Base-by-base conservation (phyloP, 1,140 invertebrate genomes). In the Solen grandis region DNA sequence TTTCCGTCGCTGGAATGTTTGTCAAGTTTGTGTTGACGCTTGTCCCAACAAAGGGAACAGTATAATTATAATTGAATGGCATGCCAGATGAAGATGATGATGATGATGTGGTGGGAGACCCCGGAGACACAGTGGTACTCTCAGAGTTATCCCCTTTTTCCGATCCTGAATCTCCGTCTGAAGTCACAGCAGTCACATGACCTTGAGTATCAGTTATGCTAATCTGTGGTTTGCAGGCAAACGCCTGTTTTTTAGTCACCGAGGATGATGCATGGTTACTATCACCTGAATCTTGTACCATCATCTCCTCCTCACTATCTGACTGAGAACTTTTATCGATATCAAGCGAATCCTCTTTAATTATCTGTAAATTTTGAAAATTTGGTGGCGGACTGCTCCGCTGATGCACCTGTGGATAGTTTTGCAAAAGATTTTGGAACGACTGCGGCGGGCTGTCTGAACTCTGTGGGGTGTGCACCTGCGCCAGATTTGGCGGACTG, bases 151-250 rank as follows among this genome's bases (percentile, higher is more conserved):
- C 73, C 16, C 84, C 85, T 19, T 96, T 78, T 96, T 97, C 19
- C 95, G 96, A 25, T 68, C 69, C 84, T 74, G 70, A 87, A 66
- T 41, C 83, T 81, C 72, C 82, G 60, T 68, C 82, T 95, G 96
- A 91, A 95, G 94, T 82, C 54, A 87, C 95, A 94, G 72, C 92
- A 87, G 89, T 96, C 96, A 57, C 94, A 95, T n/a, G 96, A 95
- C 88, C 91, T 54, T 81, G 95, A 94, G 1, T 95, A 73, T 98
- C 97, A 0, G 97, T 98, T 3, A 98, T 94, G 83, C 96, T 97
- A 81, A 98, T 98, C 92, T 97, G 96, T 0, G 97, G 97, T 87
- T 91, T 92, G 27, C 85, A 87, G 22, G 82, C 68, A 66, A 75
- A 88, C 29, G 86, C 52, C 22, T 35, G 60, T 46, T 69, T 72